Base-by-base conservation (phyloP, 1,140 invertebrate genomes). In the Magallana ariakensis region DNA sequence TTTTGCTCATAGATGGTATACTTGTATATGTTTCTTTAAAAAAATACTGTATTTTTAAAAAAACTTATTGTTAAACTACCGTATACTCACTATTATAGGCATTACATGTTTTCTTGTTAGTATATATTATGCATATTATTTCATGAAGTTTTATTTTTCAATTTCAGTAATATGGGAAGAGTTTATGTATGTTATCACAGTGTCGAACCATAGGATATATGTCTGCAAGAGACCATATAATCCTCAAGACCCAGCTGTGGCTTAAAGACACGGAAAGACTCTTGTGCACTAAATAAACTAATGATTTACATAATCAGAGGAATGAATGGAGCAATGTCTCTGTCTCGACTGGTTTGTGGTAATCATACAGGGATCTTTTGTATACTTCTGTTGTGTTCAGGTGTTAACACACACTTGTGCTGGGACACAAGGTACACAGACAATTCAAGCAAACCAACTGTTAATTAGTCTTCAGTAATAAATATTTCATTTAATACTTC, bases 131-230 rank as follows among this genome's bases (percentile, higher is more conserved):
- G 33, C 33, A 46, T 46, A 5, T 4, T 46, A 46, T 46, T 4
- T 46, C 33, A 60, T 80, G 4, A 80, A 16, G 46, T 82, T 62
- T 85, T 70, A 56, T 33, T 85, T 90, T 91, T 93, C 22, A 90
- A 87, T 95, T 94, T 87, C 92, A 96, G 97, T 98, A 88, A 96
- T 96, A 7, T 98, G 97, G 92, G 96, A 97, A 88, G 96, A 97
- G 89, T 96, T 97, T 91, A 97, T 96, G 93, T 98, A 97, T 92
- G 95, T 97, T n/a, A 96, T 98, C 88, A 97, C 97, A 92, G 95
- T 98, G 89, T 98, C 97, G 0, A 97, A 98, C 91, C 97, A 97
- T 91, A 97, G 97, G 92, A 96, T 98, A 87, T 96, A 97, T 93
- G 95, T 98, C 33, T 96, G 97, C 0, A 98, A 98, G 92, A 90